Evolutionary conservation across 2,113 vertebrate genomes (phyloP).

Genomic region (Trogon melanurus): DNA sequence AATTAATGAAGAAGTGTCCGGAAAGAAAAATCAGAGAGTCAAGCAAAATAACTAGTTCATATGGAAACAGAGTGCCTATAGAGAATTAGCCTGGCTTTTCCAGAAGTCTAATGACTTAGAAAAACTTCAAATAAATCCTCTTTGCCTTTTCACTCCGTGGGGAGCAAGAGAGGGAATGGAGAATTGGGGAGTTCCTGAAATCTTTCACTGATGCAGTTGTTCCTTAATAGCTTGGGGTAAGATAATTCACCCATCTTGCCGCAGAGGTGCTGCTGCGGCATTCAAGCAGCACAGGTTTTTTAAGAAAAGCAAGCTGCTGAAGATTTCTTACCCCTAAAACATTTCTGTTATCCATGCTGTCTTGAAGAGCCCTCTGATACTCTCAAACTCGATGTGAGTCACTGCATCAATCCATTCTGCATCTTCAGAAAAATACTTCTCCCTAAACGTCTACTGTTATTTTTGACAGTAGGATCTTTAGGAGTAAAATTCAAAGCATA

Average conservation of each 20-base stretch:
- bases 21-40: not conserved
- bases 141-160: not conserved
- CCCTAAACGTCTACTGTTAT: not conserved
- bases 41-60: not conserved
- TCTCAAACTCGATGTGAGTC: not conserved
- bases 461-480: not conserved
- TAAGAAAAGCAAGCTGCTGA: not conserved
- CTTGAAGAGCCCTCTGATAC: not conserved
- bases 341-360: not conserved
- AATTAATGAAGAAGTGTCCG: not conserved
- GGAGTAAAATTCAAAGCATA: conserved; percentile 15
- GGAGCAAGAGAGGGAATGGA: not conserved
- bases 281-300: not conserved
- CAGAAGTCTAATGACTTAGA: not conserved
- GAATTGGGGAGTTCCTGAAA: not conserved
- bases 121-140: not conserved
- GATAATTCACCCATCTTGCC: not conserved
- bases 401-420: not conserved
- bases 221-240: not conserved
- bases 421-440: not conserved
- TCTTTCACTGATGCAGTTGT: not conserved
- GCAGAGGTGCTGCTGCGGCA: not conserved
- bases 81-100: not conserved
- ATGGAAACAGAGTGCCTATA: not conserved
- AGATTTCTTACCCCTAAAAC: not conserved